These are phyloP conservation scores for Cantharis rustica DNA, from an alignment of 2,888 invertebrate species.

Conservation along the genomic window DNA sequence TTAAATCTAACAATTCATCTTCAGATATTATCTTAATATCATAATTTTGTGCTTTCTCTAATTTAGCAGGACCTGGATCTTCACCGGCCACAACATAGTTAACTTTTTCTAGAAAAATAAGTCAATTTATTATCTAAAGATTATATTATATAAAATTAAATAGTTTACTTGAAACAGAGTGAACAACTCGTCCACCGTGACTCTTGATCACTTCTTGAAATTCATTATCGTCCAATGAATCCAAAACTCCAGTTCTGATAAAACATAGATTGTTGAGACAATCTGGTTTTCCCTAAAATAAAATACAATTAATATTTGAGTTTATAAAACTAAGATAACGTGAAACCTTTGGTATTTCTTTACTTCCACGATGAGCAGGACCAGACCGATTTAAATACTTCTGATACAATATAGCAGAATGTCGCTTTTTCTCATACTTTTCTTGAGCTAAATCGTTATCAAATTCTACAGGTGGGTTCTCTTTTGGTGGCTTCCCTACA, in stretches of 20 bases:
- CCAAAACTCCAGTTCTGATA: conserved; percentile 83
- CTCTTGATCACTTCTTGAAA: conserved; percentile 72
- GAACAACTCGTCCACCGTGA: conserved; percentile 80
- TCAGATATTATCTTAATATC: conserved; percentile 78
- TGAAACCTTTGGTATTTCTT: conserved; percentile 78
- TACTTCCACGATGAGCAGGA: conserved; percentile 81
- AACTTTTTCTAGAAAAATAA: conserved; percentile 55
- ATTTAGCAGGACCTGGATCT: conserved; percentile 84
- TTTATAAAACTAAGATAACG: not conserved
- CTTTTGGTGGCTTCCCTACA: not conserved
- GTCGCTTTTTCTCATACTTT: conserved; percentile 68
- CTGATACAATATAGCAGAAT: conserved; percentile 70
- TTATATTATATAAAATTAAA: not conserved
- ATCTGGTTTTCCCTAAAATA: conserved; percentile 67
- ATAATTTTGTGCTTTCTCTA: conserved; percentile 73
- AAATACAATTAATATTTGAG: not conserved
- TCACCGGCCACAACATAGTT: conserved; percentile 84
- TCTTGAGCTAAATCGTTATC: conserved; percentile 67
- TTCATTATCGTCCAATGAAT: conserved; percentile 85
- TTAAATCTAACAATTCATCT: conserved; percentile 81
- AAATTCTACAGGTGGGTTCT: conserved; percentile 40
- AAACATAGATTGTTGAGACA: conserved; percentile 75
- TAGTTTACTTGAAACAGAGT: conserved; percentile 68
- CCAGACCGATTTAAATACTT: conserved; percentile 78
- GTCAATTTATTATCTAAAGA: not conserved